A percentile compares a stretch with the other conserved stretches of the same genome.
These are phyloP conservation scores for Australoheros facetus DNA, from an alignment of 2,797 vertebrate genomes.

Conservation along the genomic window DNA sequence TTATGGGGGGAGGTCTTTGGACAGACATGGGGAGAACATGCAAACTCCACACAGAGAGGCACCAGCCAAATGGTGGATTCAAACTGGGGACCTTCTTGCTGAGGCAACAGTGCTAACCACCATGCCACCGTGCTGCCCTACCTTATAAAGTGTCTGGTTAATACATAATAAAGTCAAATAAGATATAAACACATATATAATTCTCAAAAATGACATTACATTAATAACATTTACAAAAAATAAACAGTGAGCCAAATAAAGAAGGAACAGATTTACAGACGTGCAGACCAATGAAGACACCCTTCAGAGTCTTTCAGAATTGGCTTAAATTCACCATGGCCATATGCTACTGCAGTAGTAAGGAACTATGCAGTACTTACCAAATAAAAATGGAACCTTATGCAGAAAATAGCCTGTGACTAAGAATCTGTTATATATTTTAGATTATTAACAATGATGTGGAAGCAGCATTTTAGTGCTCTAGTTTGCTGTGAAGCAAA, in stretches of 20 bases:
- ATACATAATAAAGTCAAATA: neutral
- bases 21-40: too few species aligned
- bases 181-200: neutral
- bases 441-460: neutral
- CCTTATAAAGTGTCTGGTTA: neutral
- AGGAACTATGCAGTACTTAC: neutral
- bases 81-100: too few species aligned
- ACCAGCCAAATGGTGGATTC: too few species aligned
- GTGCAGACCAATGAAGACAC: too few species aligned
- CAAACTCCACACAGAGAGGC: too few species aligned
- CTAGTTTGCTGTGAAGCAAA: too few species aligned
- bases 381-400: neutral
- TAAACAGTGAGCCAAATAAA: too few species aligned
- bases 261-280: too few species aligned
- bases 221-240: neutral
- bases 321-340: neutral
- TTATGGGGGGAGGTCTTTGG: too few species aligned
- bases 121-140: too few species aligned
- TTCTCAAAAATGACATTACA: neutral
- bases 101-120: too few species aligned
- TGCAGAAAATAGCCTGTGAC: neutral
- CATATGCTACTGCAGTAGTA: neutral
- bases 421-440: neutral
- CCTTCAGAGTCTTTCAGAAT: neutral
- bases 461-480: neutral